Evolutionary conservation across 1,140 invertebrate genomes (phyloP).

Genomic region (Hesperophylax magnus): DNA sequence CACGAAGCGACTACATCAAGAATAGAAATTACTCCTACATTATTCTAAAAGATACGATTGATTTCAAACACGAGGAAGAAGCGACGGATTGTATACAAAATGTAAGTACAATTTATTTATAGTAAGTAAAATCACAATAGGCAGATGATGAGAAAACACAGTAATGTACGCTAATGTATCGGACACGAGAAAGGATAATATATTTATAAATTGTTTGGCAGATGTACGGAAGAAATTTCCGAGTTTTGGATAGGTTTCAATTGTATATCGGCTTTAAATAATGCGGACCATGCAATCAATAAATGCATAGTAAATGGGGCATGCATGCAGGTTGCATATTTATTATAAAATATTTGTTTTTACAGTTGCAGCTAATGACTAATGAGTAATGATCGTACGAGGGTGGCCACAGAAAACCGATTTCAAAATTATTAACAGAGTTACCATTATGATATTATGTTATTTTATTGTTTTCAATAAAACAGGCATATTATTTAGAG

Average conservation of each 20-base stretch:
- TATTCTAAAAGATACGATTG: constrained; percentile 16
- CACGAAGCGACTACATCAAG: constrained; percentile 11
- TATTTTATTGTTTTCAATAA: too few species aligned
- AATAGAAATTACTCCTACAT: constrained; percentile 31
- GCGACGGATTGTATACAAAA: neutral
- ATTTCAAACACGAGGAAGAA: constrained; percentile 15
- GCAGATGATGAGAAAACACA: neutral
- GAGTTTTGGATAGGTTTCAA: neutral
- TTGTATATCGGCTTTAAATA: too few species aligned
- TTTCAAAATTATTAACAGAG: too few species aligned
- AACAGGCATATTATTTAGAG: too few species aligned
- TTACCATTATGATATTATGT: too few species aligned
- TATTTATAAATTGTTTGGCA: neutral
- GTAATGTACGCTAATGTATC: neutral
- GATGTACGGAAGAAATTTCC: neutral
- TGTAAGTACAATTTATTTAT: neutral
- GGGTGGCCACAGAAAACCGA: too few species aligned
- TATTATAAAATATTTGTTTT: too few species aligned
- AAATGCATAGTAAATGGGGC: neutral
- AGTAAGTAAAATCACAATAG: neutral
- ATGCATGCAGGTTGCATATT: too few species aligned
- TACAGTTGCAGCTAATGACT: too few species aligned
- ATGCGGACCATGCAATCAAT: neutral
- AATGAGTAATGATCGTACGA: too few species aligned
- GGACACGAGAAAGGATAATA: neutral